Evolutionary conservation across 2,888 invertebrate genomes (phyloP).

Genomic region (Spodoptera littoralis): DNA sequence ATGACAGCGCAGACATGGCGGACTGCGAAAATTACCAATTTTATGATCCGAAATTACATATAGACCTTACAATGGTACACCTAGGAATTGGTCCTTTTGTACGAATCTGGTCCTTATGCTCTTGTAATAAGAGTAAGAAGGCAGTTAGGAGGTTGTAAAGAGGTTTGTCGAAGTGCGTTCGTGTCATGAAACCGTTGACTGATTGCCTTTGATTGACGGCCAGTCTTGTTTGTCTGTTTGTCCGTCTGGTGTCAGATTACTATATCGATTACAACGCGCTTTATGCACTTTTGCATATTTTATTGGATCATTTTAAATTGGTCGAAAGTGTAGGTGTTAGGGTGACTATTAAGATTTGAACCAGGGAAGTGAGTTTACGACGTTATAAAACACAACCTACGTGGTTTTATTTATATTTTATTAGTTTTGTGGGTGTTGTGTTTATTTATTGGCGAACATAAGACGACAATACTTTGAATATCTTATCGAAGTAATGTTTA

Average conservation of each 20-base stretch:
- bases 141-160: background rate
- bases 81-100: conserved; percentile 1
- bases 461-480: conserved; percentile 36
- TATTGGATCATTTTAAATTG: conserved; percentile 56
- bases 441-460: conserved; percentile 56
- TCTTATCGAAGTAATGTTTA: conserved; percentile 28
- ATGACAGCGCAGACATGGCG: conserved; percentile 73
- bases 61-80: conserved; percentile 27
- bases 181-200: conserved; percentile 60
- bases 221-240: conserved; percentile 61
- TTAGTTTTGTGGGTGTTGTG: conserved; percentile 57
- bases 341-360: conserved; percentile 52
- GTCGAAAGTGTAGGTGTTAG: conserved; percentile 45
- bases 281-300: conserved; percentile 48
- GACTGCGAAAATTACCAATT: conserved; percentile 68
- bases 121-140: conserved; percentile 16
- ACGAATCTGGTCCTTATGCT: conserved; percentile 40
- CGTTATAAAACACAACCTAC: conserved; percentile 54
- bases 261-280: conserved; percentile 53
- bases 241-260: conserved; percentile 56
- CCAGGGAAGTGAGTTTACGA: conserved; percentile 54
- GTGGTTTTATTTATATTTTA: conserved; percentile 59
- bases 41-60: conserved; percentile 73
- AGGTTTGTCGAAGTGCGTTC: conserved; percentile 30
- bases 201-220: conserved; percentile 64